phyloP scores from a whole-genome alignment of 1,140 invertebrate species.

The Pissodes strobi region DNA sequence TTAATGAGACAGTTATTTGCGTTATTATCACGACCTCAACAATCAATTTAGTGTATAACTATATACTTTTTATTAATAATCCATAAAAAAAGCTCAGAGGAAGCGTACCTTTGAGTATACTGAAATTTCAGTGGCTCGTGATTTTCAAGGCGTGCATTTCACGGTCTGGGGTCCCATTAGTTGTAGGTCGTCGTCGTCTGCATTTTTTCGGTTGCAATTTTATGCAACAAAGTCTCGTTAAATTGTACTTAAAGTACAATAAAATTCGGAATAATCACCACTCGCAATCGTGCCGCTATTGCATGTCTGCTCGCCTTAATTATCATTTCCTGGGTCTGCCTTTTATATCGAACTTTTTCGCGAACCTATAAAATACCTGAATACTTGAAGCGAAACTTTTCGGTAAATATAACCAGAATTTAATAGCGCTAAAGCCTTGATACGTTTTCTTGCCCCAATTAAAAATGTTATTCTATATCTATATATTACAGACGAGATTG shows the following conservation, averaged over 20 bases:
- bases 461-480: no score
- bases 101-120: no score
- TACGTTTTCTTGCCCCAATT: no score
- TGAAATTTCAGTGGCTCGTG: conserved; percentile 8
- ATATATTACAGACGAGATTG: no score
- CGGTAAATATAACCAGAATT: no score
- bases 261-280: conserved; percentile 48
- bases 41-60: no score
- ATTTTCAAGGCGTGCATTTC: conserved; percentile 42
- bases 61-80: no score
- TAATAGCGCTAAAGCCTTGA: no score
- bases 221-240: conserved; percentile 49
- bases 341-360: conserved; percentile 12
- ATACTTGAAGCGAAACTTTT: no score
- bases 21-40: no score
- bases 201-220: conserved; percentile 47
- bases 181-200: conserved; percentile 48
- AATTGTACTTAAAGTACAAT: conserved; percentile 49
- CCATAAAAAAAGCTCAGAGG: no score
- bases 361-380: background rate
- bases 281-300: conserved; percentile 35
- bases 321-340: conserved; percentile 13
- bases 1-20: no score
- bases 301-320: conserved; percentile 41
- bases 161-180: conserved; percentile 44